Conservation (phyloP, 53 echinoderm and acorn worm genomes). For the Luidia sarsii region DNA sequence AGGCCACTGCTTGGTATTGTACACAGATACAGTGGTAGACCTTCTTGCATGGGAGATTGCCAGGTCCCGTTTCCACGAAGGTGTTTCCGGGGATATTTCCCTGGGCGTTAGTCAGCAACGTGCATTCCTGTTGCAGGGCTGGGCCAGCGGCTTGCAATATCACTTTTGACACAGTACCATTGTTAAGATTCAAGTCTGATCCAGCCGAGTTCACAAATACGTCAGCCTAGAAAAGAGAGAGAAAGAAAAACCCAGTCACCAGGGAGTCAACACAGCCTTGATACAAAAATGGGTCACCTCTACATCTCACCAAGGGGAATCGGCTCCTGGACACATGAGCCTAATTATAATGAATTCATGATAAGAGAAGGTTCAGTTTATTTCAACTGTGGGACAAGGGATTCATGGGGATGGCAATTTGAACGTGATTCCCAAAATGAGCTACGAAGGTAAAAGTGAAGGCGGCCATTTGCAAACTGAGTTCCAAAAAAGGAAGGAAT, state of each 20-base stretch:
- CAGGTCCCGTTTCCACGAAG: constrained; percentile 48
- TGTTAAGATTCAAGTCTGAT: constrained; percentile 17
- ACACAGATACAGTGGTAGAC: constrained; percentile 45
- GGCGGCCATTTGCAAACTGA: no score
- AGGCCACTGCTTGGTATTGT: not conserved
- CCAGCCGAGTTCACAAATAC: constrained; percentile 46
- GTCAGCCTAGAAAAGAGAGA: constrained; percentile 35
- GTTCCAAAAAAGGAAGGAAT: no score
- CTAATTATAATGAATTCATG: no score
- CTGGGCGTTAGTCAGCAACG: not conserved
- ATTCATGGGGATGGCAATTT: no score
- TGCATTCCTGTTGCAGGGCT: constrained; percentile 28
- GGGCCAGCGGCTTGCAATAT: constrained; percentile 20
- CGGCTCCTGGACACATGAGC: no score
- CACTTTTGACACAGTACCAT: constrained; percentile 10
- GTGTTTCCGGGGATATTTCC: not conserved
- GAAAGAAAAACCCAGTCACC: not conserved
- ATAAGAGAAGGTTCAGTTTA: no score
- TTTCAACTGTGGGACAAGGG: no score
- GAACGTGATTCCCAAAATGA: no score
- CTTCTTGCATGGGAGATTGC: constrained; percentile 20
- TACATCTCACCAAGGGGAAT: no score
- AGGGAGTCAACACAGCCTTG: no score
- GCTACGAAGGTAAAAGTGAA: no score
- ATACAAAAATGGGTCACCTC: no score